These are phyloP conservation scores for Ceratina calcarata DNA, from an alignment of 1,140 invertebrate genomes.

Conservation along the genomic window DNA sequence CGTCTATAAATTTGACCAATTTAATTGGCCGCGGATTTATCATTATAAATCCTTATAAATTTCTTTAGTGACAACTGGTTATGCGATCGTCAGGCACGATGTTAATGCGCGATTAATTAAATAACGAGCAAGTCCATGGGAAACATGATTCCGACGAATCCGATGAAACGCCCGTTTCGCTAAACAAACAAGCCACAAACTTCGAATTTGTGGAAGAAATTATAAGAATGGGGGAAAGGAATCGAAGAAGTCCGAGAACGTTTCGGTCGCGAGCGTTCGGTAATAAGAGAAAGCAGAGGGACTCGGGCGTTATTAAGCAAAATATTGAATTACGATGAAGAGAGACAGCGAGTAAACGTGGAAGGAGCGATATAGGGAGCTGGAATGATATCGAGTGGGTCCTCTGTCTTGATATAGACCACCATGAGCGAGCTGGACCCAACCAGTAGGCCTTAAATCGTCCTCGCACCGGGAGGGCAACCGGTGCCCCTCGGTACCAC, in stretches of 20 bases:
- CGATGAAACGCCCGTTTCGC: background rate
- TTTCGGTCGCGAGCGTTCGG: background rate
- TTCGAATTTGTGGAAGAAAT: background rate
- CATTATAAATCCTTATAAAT: conserved; percentile 34
- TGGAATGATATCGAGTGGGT: conserved; percentile 62
- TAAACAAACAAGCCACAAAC: background rate
- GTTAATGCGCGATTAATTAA: conserved; percentile 33
- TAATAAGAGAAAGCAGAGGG: conserved; percentile 11
- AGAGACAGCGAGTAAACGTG: conserved; percentile 3
- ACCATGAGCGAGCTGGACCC: conserved; percentile 69
- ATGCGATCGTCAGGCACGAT: background rate
- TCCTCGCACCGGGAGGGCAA: conserved; percentile 71
- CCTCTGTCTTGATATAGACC: conserved; percentile 73
- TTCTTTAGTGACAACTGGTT: background rate
- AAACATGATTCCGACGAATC: conserved; percentile 15
- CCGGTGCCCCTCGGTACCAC: conserved; percentile 59
- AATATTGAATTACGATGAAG: conserved; percentile 44
- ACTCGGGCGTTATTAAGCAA: conserved; percentile 21
- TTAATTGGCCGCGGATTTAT: conserved; percentile 43
- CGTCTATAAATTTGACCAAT: conserved; percentile 32
- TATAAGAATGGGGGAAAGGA: background rate
- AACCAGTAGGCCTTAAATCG: conserved; percentile 73
- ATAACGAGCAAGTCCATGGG: background rate
- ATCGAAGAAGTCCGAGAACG: background rate
- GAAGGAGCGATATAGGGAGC: conserved; percentile 43